These are phyloP conservation scores for Drosophila tropicalis DNA, from an alignment of 1,140 invertebrate species.

Conservation along the genomic window DNA sequence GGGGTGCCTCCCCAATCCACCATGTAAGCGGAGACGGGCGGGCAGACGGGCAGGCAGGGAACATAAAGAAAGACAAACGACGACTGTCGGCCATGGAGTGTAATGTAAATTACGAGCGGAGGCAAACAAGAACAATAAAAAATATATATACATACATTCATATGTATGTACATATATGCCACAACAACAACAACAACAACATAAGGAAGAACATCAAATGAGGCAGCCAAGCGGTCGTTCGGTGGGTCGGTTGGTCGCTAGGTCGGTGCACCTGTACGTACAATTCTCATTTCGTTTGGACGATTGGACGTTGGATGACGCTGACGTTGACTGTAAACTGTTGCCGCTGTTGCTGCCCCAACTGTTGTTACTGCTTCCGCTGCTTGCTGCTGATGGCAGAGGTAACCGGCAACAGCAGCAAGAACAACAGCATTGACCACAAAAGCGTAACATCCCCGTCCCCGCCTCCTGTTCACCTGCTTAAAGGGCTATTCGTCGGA, in stretches of 20 bases:
- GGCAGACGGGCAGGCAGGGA: conserved; percentile 19
- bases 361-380: conserved; percentile 71
- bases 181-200: conserved; percentile 24
- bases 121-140: conserved; percentile 71
- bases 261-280: conserved; percentile 54
- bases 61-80: conserved; percentile 72
- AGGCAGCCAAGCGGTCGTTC: conserved; percentile 47
- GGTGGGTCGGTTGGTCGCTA: conserved; percentile 29
- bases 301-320: conserved; percentile 28
- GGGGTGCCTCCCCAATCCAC: neutral
- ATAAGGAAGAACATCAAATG: conserved; percentile 39
- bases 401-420: conserved; percentile 10
- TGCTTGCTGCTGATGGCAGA: conserved; percentile 42
- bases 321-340: conserved; percentile 45
- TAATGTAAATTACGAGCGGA: conserved; percentile 73
- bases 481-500: conserved; percentile 29
- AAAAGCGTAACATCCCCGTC: conserved; percentile 57
- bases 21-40: neutral
- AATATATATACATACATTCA: conserved; percentile 10
- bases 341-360: conserved; percentile 35
- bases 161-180: neutral
- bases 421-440: conserved; percentile 46
- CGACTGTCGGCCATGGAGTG: conserved; percentile 56
- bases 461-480: neutral
- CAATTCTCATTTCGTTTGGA: conserved; percentile 20